Evolutionary conservation across 2,888 invertebrate species (phyloP).

Genomic region (Chloroclystis v-ata): DNA sequence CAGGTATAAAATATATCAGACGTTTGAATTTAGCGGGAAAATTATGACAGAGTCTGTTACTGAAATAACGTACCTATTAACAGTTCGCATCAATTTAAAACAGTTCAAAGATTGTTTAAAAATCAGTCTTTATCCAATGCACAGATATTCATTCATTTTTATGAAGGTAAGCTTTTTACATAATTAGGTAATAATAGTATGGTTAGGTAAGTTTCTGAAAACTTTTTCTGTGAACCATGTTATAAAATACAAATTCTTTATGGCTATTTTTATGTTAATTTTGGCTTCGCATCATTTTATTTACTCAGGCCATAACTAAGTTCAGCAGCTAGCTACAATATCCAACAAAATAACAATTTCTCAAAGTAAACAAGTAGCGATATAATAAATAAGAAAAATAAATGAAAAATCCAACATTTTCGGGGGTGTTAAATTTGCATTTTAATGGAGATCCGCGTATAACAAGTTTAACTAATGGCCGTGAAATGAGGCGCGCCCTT

Average conservation of each 20-base stretch:
- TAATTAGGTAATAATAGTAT: no score
- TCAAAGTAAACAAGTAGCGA: slow-evolving; percentile 13
- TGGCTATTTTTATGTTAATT: no score
- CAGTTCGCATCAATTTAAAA: no score
- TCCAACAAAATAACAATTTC: neutral
- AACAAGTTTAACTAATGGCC: slow-evolving; percentile 75
- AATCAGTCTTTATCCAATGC: no score
- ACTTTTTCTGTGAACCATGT: no score
- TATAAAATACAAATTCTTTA: no score
- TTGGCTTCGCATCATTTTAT: no score
- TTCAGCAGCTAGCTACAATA: neutral
- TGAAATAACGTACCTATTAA: no score
- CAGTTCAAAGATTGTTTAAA: no score
- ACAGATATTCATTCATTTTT: no score
- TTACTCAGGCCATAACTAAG: neutral
- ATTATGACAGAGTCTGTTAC: slow-evolving; percentile 18
- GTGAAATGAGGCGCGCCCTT: slow-evolving; percentile 60
- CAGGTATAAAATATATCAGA: slow-evolving; percentile 43
- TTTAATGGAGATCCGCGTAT: slow-evolving; percentile 75
- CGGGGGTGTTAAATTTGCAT: slow-evolving; percentile 73
- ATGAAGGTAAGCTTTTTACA: no score
- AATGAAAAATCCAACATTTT: slow-evolving; percentile 66
- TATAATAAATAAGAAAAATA: slow-evolving; percentile 42
- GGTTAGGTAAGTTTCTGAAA: no score
- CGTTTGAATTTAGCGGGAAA: slow-evolving; percentile 29